Conservation (phyloP, 2,888 invertebrate genomes). For the Polydesmus complanatus region DNA sequence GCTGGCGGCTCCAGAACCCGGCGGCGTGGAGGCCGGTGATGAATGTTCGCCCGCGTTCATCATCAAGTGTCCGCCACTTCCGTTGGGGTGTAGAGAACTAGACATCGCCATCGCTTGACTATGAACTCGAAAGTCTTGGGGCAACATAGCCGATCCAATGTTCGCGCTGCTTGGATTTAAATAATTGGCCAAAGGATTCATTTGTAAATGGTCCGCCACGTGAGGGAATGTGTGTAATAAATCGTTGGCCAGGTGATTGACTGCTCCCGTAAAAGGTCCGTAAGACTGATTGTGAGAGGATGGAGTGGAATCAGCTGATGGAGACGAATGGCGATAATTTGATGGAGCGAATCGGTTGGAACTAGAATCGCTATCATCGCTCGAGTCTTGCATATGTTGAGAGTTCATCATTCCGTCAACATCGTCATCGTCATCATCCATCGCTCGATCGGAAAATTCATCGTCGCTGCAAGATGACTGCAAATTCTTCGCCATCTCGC, state of each 20-base stretch:
- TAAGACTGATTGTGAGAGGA: neutral
- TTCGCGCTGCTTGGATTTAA: neutral
- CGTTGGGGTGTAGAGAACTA: constrained; percentile 8
- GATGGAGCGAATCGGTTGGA: constrained; percentile 24
- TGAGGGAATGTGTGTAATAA: constrained; percentile 9
- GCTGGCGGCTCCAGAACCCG: constrained; percentile 29
- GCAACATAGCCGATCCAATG: neutral
- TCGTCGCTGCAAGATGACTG: constrained; percentile 12
- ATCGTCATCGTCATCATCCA: constrained; percentile 8
- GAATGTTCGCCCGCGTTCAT: constrained; percentile 7
- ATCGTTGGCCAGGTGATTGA: neutral
- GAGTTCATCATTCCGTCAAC: neutral
- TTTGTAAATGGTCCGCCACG: neutral
- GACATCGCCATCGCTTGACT: neutral
- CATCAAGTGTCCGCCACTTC: neutral
- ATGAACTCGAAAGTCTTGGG: neutral
- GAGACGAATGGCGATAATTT: constrained; percentile 25
- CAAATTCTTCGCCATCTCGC: constrained; percentile 17
- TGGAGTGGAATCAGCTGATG: constrained; percentile 15
- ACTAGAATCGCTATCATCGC: constrained; percentile 22
- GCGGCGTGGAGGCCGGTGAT: constrained; percentile 35
- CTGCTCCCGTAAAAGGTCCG: neutral
- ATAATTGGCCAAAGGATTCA: neutral
- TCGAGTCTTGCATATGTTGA: neutral
- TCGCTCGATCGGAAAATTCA: constrained; percentile 9